Percentiles rank a stretch among this genome's conserved stretches.
Conservation (phyloP, 2,797 vertebrate species). For the Rachycentron canadum region DNA sequence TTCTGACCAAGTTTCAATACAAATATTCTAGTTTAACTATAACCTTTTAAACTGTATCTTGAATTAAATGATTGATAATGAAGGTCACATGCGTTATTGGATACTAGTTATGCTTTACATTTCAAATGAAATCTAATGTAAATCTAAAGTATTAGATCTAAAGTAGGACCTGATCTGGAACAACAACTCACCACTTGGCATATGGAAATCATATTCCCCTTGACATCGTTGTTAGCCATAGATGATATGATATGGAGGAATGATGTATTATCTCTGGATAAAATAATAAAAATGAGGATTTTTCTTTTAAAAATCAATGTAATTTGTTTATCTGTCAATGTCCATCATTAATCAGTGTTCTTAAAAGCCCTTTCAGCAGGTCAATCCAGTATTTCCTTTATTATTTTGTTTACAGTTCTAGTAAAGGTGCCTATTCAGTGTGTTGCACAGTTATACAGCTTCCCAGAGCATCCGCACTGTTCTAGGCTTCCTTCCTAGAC, state of each 20-base stretch:
- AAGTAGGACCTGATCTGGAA: background rate
- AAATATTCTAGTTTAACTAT: background rate
- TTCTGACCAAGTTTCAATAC: background rate
- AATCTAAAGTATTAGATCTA: too few relatives aligned
- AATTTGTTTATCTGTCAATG: background rate
- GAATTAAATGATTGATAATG: background rate
- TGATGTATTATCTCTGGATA: constrained; percentile 28
- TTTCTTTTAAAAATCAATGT: constrained; percentile 2
- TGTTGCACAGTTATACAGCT: background rate
- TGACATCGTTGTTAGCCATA: constrained; percentile 6
- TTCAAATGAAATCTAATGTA: background rate
- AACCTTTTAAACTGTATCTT: background rate
- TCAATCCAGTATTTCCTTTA: background rate
- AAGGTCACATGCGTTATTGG: background rate
- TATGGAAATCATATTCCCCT: constrained; percentile 15
- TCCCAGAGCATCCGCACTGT: background rate
- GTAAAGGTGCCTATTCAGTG: background rate
- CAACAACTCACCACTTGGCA: constrained; percentile 28
- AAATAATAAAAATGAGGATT: constrained; percentile 23
- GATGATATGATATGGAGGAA: constrained; percentile 20
- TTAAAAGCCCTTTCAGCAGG: constrained; percentile 2
- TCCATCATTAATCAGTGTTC: background rate
- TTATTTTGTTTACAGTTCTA: background rate
- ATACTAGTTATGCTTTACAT: constrained; percentile 7
- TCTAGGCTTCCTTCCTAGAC: constrained; percentile 13